Base-by-base conservation (phyloP, 1,140 invertebrate species). In the Grapholita molesta region DNA sequence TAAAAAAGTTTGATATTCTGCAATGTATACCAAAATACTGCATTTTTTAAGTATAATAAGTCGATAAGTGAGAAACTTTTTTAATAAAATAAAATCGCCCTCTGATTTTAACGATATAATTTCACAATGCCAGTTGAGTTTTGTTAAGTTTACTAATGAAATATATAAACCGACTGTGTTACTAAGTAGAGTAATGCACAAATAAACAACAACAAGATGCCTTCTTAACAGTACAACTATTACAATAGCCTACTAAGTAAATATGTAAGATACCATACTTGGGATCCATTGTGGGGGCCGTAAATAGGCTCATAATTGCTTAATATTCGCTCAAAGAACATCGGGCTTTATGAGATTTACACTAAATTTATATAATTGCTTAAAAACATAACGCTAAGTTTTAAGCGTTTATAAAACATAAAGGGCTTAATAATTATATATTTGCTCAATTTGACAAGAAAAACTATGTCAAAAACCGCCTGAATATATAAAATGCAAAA, bases 1-100 rank as follows among this genome's bases (percentile, higher is more conserved):
- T 78, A 71, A 75, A 72, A 82, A 78, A 69, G 61, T 57, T 69
- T 42, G 76, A 80, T 85, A 82, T 85, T 86, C 87, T 87, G 87
- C 84, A 91, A 91, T 90, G 83, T 91, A 91, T 90, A 91, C 89
- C 89, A 91, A 91, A 91, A 89, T 89, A 85, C 83, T 90, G 89
- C 89, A 91, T 91, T 91, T 91, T n/a, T 87, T 90, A 80, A 83
- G 28, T 61, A 86, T 86, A 73, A 66, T 90, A 88, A 88, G 82
- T 80, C 81, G 67, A 84, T 67, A 85, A 88, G 86, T 88, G 88
- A 90, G 85, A 90, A 78, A 76, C 76, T 76, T 80, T 87, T 82
- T 75, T 79, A 67, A 48, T 77, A 53, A 72, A 76, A 75, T 74
- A 70, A 77, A 75, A 61, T 53, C 74, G 55, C 42, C 77, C 74